phyloP scores from a whole-genome alignment of 2,888 invertebrate genomes.

The Germaria angustata region DNA sequence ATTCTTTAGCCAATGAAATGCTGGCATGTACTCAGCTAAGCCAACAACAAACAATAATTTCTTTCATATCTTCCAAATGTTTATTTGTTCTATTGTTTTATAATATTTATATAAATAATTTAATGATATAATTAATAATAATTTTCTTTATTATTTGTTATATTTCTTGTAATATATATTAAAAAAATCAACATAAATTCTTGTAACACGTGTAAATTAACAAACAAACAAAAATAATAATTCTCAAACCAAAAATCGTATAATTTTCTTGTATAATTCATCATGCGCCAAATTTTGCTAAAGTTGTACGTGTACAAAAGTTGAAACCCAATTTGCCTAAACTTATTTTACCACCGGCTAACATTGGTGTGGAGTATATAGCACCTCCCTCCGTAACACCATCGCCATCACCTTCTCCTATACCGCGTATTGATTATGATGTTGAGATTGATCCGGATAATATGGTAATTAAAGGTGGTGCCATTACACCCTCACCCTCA shows the following conservation, averaged over 20 bases:
- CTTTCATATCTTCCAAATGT: slow-evolving; percentile 39
- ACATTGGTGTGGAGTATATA: slow-evolving; percentile 74
- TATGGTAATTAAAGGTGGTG: slow-evolving; percentile 74
- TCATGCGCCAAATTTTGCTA: slow-evolving; percentile 34
- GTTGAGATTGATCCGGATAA: slow-evolving; percentile 80
- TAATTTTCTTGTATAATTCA: slow-evolving; percentile 41
- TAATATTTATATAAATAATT: slow-evolving; percentile 70
- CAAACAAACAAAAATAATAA: slow-evolving; percentile 51
- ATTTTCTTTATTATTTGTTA: slow-evolving; percentile 55
- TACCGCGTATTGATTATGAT: slow-evolving; percentile 77
- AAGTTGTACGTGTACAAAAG: slow-evolving; percentile 80
- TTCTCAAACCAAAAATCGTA: slow-evolving; percentile 48
- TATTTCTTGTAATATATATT: slow-evolving; percentile 59
- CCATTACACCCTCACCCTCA: slow-evolving; percentile 68
- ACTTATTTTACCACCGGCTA: slow-evolving; percentile 78
- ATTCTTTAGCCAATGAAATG: too few species aligned
- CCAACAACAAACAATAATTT: too few species aligned
- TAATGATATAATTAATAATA: slow-evolving; percentile 65
- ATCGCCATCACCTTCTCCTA: slow-evolving; percentile 78
- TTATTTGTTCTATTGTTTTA: slow-evolving; percentile 50
- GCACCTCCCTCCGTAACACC: slow-evolving; percentile 73
- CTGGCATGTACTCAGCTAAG: too few species aligned
- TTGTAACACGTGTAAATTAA: slow-evolving; percentile 71
- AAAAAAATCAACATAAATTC: slow-evolving; percentile 53
- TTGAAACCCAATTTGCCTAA: slow-evolving; percentile 79